Evolutionary conservation across 2,113 vertebrate genomes (phyloP).

Genomic region (Arvicanthis niloticus): DNA sequence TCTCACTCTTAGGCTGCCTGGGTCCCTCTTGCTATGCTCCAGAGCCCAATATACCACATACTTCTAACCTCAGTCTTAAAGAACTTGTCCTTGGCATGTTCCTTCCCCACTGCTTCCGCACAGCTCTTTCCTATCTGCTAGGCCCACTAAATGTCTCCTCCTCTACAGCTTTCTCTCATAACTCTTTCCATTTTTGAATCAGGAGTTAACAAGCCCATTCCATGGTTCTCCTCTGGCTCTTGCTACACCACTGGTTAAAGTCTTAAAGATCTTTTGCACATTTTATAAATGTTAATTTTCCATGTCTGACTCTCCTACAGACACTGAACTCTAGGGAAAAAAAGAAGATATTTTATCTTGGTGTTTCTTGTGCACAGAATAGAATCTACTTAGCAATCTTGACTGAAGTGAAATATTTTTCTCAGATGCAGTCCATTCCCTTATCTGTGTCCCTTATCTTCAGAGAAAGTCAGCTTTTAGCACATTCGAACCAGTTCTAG

Average conservation of each 20-base stretch:
- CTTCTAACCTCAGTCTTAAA: background rate
- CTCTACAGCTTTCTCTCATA: background rate
- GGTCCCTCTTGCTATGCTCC: background rate
- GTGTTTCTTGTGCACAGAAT: background rate
- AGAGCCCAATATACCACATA: background rate
- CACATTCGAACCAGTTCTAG: background rate
- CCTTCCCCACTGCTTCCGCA: background rate
- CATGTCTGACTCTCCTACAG: background rate
- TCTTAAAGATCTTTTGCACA: background rate
- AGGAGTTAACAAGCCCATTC: background rate
- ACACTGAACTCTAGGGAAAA: background rate
- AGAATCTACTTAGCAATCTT: constrained; percentile 9
- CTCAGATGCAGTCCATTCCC: background rate
- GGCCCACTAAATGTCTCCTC: background rate
- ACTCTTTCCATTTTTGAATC: background rate
- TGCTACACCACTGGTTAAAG: background rate
- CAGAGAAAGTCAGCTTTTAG: constrained; percentile 19
- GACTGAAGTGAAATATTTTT: constrained; percentile 12
- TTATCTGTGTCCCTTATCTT: constrained; percentile 7
- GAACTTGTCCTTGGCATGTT: background rate
- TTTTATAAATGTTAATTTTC: background rate
- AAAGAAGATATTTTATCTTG: constrained; percentile 18
- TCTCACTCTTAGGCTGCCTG: background rate
- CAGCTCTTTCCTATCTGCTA: background rate
- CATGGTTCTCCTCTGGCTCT: background rate